These are phyloP conservation scores for Clistopyga incitator DNA, from an alignment of 2,888 invertebrate genomes.

Conservation along the genomic window DNA sequence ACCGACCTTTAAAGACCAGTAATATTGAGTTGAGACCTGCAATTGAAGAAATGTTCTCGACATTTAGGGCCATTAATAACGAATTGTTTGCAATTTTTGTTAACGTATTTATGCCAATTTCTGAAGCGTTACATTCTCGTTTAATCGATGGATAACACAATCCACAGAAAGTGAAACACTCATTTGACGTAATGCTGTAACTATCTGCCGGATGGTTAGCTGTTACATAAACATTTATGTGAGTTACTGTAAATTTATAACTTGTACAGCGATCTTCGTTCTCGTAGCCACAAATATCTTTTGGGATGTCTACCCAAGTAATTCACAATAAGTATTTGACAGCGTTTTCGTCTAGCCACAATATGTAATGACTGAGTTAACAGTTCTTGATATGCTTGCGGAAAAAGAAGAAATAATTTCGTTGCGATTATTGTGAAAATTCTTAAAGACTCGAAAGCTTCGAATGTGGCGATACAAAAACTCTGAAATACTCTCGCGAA, in stretches of 20 bases:
- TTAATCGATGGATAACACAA: background rate
- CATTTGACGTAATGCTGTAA: conserved; percentile 9
- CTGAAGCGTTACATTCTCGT: background rate
- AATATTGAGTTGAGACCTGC: background rate
- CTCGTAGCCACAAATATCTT: background rate
- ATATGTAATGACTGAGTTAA: background rate
- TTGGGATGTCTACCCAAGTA: background rate
- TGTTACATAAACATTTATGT: conserved; percentile 57
- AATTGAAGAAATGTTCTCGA: background rate
- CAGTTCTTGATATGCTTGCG: background rate
- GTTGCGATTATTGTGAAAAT: background rate
- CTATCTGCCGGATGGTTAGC: background rate
- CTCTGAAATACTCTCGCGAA: background rate
- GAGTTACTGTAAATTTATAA: conserved; percentile 74
- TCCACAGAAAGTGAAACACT: background rate
- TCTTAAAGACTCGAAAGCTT: background rate
- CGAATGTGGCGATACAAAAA: background rate
- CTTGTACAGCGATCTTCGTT: conserved; percentile 74
- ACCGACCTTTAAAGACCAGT: background rate
- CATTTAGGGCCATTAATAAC: background rate
- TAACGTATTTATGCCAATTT: background rate
- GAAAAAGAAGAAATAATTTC: background rate
- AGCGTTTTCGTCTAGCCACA: background rate
- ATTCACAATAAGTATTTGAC: background rate
- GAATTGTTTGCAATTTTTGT: background rate